These are phyloP conservation scores for Notarius quadriscutis DNA, from an alignment of 2,113 vertebrate genomes.

Conservation along the genomic window DNA sequence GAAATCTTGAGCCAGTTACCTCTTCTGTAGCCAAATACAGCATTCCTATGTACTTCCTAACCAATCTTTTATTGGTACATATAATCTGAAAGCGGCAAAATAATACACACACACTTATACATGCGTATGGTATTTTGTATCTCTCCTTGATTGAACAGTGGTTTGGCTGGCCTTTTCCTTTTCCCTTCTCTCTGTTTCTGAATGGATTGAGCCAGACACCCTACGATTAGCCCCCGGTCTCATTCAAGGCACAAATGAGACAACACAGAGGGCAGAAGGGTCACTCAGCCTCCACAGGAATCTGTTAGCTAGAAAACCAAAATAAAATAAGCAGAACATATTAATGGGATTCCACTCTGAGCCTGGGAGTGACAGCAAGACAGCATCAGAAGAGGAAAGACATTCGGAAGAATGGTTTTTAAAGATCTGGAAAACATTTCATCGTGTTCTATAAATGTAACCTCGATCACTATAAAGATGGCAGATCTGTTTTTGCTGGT, in stretches of 20 bases:
- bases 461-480: background rate
- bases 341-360: slow-evolving; percentile 31
- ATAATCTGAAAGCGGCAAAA: background rate
- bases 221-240: slow-evolving; percentile 41
- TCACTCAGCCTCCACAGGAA: background rate
- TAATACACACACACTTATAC: background rate
- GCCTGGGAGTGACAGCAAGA: background rate
- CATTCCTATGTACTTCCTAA: background rate
- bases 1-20: background rate
- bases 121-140: background rate
- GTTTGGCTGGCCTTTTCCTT: slow-evolving; percentile 33
- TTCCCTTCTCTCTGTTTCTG: background rate
- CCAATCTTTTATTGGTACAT: too few relatives aligned
- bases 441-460: background rate
- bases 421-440: slow-evolving; percentile 15
- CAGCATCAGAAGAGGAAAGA: background rate
- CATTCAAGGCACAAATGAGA: slow-evolving; percentile 40
- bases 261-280: slow-evolving; percentile 7
- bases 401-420: background rate
- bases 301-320: slow-evolving; percentile 39
- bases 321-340: slow-evolving; percentile 22
- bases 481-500: slow-evolving; percentile 24
- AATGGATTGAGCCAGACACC: slow-evolving; percentile 26
- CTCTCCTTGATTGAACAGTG: background rate
- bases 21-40: background rate